These are phyloP conservation scores for Pantala flavescens DNA, from an alignment of 1,140 invertebrate genomes.

Conservation along the genomic window DNA sequence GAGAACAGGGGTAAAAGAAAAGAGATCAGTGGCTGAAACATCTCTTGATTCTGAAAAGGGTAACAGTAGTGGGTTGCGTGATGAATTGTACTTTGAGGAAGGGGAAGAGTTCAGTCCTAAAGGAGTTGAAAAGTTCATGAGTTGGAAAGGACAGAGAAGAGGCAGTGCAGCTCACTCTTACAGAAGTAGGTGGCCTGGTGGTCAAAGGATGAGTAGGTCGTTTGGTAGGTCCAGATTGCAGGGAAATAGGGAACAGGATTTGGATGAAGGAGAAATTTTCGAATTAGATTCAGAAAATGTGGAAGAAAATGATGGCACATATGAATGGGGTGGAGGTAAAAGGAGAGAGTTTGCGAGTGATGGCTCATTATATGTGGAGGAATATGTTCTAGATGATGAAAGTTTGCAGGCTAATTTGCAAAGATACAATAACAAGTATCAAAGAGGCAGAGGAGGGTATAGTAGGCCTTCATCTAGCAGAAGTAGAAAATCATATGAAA, in stretches of 20 bases:
- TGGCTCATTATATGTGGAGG: neutral
- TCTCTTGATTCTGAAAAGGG: neutral
- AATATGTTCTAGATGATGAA: slow-evolving; percentile 3
- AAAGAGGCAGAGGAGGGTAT: neutral
- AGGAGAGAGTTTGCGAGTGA: neutral
- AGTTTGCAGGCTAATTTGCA: neutral
- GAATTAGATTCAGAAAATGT: neutral
- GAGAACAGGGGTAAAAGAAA: neutral
- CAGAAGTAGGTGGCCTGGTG: neutral
- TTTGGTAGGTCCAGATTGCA: neutral
- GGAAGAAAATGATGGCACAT: neutral
- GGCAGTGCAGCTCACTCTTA: neutral
- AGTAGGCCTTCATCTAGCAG: neutral
- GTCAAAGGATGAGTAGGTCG: neutral
- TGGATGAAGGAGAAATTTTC: neutral
- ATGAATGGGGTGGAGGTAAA: neutral
- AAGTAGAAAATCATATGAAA: neutral
- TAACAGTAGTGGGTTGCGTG: neutral
- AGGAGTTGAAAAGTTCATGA: neutral
- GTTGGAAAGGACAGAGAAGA: neutral
- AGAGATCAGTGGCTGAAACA: neutral
- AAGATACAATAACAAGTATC: neutral
- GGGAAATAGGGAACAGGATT: neutral
- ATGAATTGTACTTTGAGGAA: neutral
- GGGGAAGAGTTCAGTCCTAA: neutral